These are phyloP conservation scores for Eulemur coronatus DNA, from an alignment of 2,797 vertebrate genomes.

Conservation along the genomic window DNA sequence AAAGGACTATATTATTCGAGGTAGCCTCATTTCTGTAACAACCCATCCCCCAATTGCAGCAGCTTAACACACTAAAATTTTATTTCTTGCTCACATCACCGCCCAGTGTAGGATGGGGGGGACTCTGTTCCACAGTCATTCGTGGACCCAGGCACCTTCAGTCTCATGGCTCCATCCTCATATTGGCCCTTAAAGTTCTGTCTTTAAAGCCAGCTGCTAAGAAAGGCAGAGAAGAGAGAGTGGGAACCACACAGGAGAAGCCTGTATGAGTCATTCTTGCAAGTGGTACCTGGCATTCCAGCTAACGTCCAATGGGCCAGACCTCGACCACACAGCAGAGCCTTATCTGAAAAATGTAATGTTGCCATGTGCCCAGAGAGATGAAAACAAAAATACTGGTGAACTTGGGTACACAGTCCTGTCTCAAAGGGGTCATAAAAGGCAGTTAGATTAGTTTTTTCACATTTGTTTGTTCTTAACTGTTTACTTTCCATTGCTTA, in stretches of 20 bases:
- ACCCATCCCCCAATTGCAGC: neutral
- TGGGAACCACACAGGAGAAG: neutral
- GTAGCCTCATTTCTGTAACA: neutral
- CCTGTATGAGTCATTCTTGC: neutral
- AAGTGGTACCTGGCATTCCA: neutral
- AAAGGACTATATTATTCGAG: neutral
- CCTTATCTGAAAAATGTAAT: neutral
- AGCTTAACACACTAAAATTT: neutral
- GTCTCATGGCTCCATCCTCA: neutral
- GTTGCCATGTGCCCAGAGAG: neutral
- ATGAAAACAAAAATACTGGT: neutral
- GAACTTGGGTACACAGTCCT: neutral
- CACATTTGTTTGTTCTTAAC: neutral
- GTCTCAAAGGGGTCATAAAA: neutral
- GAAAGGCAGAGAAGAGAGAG: neutral
- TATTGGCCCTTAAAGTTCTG: neutral
- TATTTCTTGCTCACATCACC: neutral
- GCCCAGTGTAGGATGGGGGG: accelerated
- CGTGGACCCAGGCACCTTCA: neutral
- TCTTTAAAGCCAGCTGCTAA: neutral
- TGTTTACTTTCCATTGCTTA: neutral
- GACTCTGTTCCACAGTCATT: neutral
- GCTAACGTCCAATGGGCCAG: neutral
- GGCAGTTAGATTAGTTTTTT: neutral
- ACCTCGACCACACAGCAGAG: neutral